These are phyloP conservation scores for Zosterops pallidus DNA, from an alignment of 2,113 vertebrate species.

Conservation along the genomic window DNA sequence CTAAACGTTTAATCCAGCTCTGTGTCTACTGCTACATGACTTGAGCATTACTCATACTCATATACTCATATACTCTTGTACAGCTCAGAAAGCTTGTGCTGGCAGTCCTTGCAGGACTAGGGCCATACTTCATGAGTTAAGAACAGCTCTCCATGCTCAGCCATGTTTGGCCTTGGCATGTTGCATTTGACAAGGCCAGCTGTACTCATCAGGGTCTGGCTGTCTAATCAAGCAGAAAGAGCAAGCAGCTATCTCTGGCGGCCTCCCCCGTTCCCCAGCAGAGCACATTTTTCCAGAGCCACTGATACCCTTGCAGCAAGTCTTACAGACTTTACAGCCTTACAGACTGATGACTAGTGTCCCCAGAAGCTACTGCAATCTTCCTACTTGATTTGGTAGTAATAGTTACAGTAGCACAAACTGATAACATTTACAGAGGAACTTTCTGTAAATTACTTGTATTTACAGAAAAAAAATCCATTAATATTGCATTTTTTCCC, in stretches of 20 bases:
- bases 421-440: neutral
- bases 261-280: neutral
- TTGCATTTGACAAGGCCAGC: neutral
- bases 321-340: neutral
- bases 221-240: neutral
- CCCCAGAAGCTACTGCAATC: neutral
- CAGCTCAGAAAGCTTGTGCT: neutral
- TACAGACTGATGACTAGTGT: neutral
- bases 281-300: slow-evolving; percentile 30
- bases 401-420: neutral
- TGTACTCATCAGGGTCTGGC: neutral
- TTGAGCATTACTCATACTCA: neutral
- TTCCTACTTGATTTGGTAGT: neutral
- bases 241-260: neutral
- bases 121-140: neutral
- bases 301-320: neutral
- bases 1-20: neutral
- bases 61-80: neutral
- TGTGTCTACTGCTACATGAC: neutral
- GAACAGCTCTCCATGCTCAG: neutral
- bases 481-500: neutral
- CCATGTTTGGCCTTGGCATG: slow-evolving; percentile 20
- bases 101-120: neutral
- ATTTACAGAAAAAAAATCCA: neutral
- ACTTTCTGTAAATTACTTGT: neutral